phyloP scores from a whole-genome alignment of 2,797 vertebrate genomes.

The Dromococcyx pavoninus region DNA sequence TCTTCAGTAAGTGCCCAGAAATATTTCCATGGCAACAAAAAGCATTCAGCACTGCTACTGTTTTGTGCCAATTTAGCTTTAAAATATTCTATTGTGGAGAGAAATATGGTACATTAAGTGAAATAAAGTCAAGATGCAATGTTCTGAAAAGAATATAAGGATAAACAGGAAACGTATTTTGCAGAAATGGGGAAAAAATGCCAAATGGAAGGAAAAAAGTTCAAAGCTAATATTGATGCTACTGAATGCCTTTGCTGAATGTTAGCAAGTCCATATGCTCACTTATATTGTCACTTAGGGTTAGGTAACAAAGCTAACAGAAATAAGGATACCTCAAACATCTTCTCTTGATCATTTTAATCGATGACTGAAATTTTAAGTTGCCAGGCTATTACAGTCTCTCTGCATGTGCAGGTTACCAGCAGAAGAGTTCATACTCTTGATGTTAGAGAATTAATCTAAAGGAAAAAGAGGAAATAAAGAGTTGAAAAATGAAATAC shows the following conservation, averaged over 20 bases:
- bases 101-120: slow-evolving; percentile 77
- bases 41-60: slow-evolving; percentile 77
- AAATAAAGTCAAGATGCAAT: slow-evolving; percentile 75
- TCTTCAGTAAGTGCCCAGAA: slow-evolving; percentile 78
- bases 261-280: slow-evolving; percentile 38
- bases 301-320: slow-evolving; percentile 48
- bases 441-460: slow-evolving; percentile 46
- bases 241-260: slow-evolving; percentile 55
- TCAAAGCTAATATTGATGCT: slow-evolving; percentile 65
- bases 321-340: slow-evolving; percentile 47
- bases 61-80: slow-evolving; percentile 79
- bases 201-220: slow-evolving; percentile 59
- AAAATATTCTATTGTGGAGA: slow-evolving; percentile 76
- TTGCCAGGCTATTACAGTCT: slow-evolving; percentile 38
- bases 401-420: slow-evolving; percentile 51
- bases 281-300: slow-evolving; percentile 13
- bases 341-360: slow-evolving; percentile 55
- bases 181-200: slow-evolving; percentile 15
- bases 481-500: slow-evolving; percentile 30
- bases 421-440: slow-evolving; percentile 40
- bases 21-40: slow-evolving; percentile 84
- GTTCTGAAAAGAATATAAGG: slow-evolving; percentile 75
- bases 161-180: slow-evolving; percentile 74
- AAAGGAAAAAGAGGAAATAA: slow-evolving; percentile 44
- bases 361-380: slow-evolving; percentile 53